phyloP scores from a whole-genome alignment of 2,888 invertebrate genomes.

The Osedax fenrisi region DNA sequence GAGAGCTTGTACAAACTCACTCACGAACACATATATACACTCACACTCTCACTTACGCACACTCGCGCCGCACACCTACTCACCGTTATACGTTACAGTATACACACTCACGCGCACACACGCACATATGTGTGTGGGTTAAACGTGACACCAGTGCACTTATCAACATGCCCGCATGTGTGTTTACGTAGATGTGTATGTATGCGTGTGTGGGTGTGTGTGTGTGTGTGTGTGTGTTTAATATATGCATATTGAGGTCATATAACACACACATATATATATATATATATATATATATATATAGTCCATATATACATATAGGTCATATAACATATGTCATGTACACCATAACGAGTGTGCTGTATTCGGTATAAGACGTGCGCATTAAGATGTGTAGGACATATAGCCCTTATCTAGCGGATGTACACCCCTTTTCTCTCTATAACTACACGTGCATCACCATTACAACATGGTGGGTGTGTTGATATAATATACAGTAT shows the following conservation, averaged over 20 bases:
- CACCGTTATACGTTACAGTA: neutral
- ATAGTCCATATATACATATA: no score
- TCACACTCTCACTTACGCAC: neutral
- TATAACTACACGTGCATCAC: no score
- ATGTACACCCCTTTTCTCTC: no score
- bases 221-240: neutral
- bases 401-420: no score
- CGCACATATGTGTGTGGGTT: no score
- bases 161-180: neutral
- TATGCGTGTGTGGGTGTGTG: neutral
- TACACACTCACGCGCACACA: neutral
- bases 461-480: no score
- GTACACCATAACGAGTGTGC: no score
- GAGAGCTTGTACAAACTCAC: neutral
- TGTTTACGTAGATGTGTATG: neutral
- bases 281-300: neutral
- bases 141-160: neutral
- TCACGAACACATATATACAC: neutral
- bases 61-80: neutral
- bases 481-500: no score
- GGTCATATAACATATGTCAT: no score
- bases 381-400: no score
- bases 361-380: no score
- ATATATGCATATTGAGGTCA: neutral
- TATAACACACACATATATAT: neutral